phyloP scores from a whole-genome alignment of 1,140 invertebrate species.

The Drosophila malerkotliana region DNA sequence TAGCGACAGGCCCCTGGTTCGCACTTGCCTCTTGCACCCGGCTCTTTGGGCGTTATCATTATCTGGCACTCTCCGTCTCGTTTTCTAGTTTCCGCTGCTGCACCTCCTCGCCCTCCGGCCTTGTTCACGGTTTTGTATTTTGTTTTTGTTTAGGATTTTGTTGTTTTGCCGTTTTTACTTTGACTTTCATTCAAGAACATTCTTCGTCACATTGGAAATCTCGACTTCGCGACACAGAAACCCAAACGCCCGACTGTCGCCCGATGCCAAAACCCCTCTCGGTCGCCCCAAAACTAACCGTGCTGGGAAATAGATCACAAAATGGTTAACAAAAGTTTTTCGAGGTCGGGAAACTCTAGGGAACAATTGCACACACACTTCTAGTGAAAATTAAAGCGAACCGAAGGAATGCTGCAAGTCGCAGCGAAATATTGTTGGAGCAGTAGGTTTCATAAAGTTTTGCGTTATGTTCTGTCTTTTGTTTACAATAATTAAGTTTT shows the following conservation, averaged over 20 bases:
- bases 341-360: slow-evolving; percentile 51
- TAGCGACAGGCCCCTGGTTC: slow-evolving; percentile 36
- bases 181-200: slow-evolving; percentile 83
- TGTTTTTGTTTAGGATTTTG: slow-evolving; percentile 83
- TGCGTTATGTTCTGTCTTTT: background rate
- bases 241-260: slow-evolving; percentile 29
- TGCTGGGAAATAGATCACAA: slow-evolving; percentile 72
- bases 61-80: slow-evolving; percentile 60
- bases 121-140: slow-evolving; percentile 67
- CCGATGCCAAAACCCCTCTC: slow-evolving; percentile 26
- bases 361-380: slow-evolving; percentile 31
- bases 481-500: no score
- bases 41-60: slow-evolving; percentile 69
- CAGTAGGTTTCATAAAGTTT: background rate
- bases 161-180: slow-evolving; percentile 83
- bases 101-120: slow-evolving; percentile 4
- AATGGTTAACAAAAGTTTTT: slow-evolving; percentile 68
- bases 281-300: slow-evolving; percentile 50
- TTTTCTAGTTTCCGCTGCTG: slow-evolving; percentile 44
- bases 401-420: background rate
- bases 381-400: slow-evolving; percentile 64
- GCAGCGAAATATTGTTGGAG: background rate
- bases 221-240: slow-evolving; percentile 72
- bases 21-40: slow-evolving; percentile 1
- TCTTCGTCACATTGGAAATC: slow-evolving; percentile 55